Percentiles rank a stretch among this genome's conserved stretches.
phyloP scores from a whole-genome alignment of 2,888 invertebrate genomes.

The Prostheceraeus crozeri region DNA sequence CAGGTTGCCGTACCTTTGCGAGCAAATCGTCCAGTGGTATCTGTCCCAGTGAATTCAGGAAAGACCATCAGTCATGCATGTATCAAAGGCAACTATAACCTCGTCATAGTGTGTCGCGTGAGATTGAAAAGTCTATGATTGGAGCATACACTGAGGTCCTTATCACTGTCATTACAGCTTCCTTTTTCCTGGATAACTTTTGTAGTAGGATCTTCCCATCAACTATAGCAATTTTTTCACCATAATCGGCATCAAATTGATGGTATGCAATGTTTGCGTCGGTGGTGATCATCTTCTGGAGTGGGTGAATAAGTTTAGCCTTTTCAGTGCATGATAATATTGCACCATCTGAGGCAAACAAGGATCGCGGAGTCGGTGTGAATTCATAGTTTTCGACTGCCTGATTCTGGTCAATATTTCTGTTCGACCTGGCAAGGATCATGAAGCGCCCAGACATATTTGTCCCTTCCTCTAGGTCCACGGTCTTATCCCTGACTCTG shows the following conservation, averaged over 20 bases:
- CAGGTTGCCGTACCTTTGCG: too few species aligned
- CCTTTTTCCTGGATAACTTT: slow-evolving; percentile 24
- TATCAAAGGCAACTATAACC: too few species aligned
- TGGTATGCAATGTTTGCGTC: neutral
- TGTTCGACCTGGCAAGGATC: slow-evolving; percentile 36
- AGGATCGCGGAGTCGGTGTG: slow-evolving; percentile 33
- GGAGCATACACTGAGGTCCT: too few species aligned
- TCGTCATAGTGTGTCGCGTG: too few species aligned
- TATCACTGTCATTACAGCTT: slow-evolving; percentile 26
- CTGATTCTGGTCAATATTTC: slow-evolving; percentile 35
- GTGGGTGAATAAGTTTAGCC: slow-evolving; percentile 33
- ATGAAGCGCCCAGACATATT: slow-evolving; percentile 35
- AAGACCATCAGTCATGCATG: too few species aligned
- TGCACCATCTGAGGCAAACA: slow-evolving; percentile 33
- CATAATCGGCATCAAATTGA: neutral
- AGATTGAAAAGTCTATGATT: too few species aligned
- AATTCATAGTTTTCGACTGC: slow-evolving; percentile 24
- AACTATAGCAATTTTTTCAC: slow-evolving; percentile 14
- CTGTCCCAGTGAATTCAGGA: too few species aligned
- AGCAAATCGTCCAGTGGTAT: too few species aligned
- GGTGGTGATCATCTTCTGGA: slow-evolving; percentile 23
- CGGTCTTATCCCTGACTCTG: slow-evolving; percentile 36
- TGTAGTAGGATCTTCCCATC: slow-evolving; percentile 24
- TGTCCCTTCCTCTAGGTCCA: slow-evolving; percentile 38
- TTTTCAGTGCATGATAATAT: slow-evolving; percentile 27